Evolutionary conservation across 1,140 invertebrate genomes (phyloP).

Genomic region (Brevipalpus yothersi): DNA sequence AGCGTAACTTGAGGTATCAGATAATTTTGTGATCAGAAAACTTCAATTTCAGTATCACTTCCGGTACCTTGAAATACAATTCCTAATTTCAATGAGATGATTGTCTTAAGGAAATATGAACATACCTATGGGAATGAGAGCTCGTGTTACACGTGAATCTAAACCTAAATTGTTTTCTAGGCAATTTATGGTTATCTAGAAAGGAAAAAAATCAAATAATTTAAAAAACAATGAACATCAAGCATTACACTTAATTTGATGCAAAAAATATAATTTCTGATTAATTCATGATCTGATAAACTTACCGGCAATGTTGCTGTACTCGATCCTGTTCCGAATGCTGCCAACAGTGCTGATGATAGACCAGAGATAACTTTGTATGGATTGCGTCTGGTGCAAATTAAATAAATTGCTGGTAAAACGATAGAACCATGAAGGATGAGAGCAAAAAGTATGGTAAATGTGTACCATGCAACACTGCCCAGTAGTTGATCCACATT

Average conservation of each 20-base stretch:
- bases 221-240: neutral
- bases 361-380: slow-evolving; percentile 22
- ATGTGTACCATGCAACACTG: slow-evolving; percentile 28
- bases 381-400: slow-evolving; percentile 21
- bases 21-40: too few relatives aligned
- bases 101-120: too few relatives aligned
- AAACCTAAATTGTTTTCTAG: slow-evolving; percentile 28
- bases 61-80: too few relatives aligned
- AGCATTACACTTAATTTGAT: neutral
- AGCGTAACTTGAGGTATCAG: too few relatives aligned
- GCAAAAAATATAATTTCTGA: too few relatives aligned
- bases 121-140: slow-evolving; percentile 58
- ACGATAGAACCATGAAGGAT: slow-evolving; percentile 23
- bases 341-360: slow-evolving; percentile 23
- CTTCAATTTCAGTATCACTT: too few relatives aligned
- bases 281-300: neutral
- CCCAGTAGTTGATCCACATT: slow-evolving; percentile 23
- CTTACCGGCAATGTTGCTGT: slow-evolving; percentile 17
- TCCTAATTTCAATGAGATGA: too few relatives aligned
- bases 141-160: slow-evolving; percentile 29
- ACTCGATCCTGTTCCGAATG: slow-evolving; percentile 23
- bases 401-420: slow-evolving; percentile 21
- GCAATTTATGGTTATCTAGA: slow-evolving; percentile 27
- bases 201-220: neutral
- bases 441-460: slow-evolving; percentile 23